A percentile compares a stretch with the other conserved stretches of the same genome.
Conservation (phyloP, 2,797 vertebrate species). For the Carcharodon carcharias region DNA sequence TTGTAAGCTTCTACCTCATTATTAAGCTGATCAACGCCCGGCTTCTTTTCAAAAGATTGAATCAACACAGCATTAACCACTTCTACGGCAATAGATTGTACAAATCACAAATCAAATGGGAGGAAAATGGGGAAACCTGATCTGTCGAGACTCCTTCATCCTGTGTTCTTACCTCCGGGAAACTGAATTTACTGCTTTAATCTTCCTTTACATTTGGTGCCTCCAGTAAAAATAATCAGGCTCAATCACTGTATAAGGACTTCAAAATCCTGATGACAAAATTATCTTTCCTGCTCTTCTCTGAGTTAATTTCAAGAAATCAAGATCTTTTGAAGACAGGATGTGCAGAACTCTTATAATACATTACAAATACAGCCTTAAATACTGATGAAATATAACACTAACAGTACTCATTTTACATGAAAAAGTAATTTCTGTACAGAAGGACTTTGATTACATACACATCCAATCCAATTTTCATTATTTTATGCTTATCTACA, state of each 20-base stretch:
- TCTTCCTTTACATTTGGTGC: not conserved
- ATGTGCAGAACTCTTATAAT: not conserved
- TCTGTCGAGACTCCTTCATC: not conserved
- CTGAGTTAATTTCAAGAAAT: not conserved
- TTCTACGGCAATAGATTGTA: not conserved
- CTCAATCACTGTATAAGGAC: not conserved
- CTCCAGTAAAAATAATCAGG: not conserved
- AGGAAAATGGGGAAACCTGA: not conserved
- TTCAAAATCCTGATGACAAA: not conserved
- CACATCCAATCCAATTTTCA: not conserved
- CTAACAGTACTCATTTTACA: not conserved
- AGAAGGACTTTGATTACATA: not conserved
- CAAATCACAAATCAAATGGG: not conserved
- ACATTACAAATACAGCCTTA: not conserved
- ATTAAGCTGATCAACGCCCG: not conserved
- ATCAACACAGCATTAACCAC: not conserved
- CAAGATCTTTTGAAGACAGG: not conserved
- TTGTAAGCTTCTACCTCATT: not conserved
- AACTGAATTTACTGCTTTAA: not conserved
- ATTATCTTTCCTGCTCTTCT: not conserved
- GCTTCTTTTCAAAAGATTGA: not conserved
- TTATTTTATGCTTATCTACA: not conserved
- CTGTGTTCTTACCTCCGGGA: not conserved
- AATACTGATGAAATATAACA: not conserved
- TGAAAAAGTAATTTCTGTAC: not conserved